These are phyloP conservation scores for Mormoops blainvillei DNA, from an alignment of 2,113 vertebrate genomes.

Conservation along the genomic window DNA sequence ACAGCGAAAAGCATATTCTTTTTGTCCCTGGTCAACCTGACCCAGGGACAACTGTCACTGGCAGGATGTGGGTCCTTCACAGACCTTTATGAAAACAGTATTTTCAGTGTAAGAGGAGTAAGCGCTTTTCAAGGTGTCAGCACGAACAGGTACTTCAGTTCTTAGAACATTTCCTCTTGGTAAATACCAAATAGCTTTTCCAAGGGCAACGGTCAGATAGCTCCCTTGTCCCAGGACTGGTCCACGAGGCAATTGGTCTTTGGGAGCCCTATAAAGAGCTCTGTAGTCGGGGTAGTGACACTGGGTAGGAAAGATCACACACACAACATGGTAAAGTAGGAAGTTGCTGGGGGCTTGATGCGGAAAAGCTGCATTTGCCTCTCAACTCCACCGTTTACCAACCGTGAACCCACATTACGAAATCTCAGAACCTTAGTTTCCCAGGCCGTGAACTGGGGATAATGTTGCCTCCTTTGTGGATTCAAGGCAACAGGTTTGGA, in stretches of 20 bases:
- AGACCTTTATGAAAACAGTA: neutral
- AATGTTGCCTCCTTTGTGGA: no score
- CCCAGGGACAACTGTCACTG: no score
- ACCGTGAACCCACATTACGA: rapidly evolving
- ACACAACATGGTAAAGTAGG: neutral
- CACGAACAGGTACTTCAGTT: neutral
- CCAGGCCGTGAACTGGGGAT: neutral
- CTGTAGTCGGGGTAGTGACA: neutral
- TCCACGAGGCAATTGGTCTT: neutral
- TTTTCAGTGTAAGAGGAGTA: neutral
- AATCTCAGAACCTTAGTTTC: neutral
- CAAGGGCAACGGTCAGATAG: neutral
- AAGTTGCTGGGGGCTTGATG: neutral
- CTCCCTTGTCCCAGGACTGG: neutral
- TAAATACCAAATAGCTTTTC: neutral
- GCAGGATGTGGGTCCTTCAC: neutral
- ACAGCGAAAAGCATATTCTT: neutral
- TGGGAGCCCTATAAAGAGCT: neutral
- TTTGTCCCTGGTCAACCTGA: neutral
- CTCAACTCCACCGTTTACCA: neutral
- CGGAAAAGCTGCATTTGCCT: neutral
- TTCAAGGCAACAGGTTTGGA: neutral
- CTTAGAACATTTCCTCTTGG: neutral
- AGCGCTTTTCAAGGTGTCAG: neutral
- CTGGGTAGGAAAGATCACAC: neutral